Evolutionary conservation across 2,888 invertebrate species (phyloP), one percentile per base, ranked within the genome.

Genomic region (Drosophila eohydei): DNA sequence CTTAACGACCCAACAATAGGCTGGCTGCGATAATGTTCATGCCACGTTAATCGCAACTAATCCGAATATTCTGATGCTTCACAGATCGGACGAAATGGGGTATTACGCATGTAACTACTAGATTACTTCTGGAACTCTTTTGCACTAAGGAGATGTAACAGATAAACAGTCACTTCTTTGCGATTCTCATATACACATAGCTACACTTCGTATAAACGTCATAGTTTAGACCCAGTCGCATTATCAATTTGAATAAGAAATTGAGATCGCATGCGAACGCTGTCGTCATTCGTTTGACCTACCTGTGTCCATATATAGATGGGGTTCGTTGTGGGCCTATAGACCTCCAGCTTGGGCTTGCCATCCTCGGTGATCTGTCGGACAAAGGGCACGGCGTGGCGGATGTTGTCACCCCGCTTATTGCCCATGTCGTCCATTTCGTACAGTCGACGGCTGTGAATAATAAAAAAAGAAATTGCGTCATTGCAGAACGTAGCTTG

Each of bases 361-460:
- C 93, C 94, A 81, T 95, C 95, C 72, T 93, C 93, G 70, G 95
- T 95, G 66, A 95, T 92, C 91, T 95, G 95, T 81, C 95, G 93
- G 0, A 95, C 94, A 81, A 94, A 95, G 36, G 95, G 95, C 76
- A 95, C 93, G n/a, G 94, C 94, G 86, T 94, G 94, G 28, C 95
- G 93, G 65, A 95, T 90, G 88, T 95, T 95, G 83, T 94, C 95
- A 60, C 94, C 94, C 79, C 94, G 94, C 36, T 94, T 94, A 77
- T 89, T 90, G 54, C 93, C 92, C 90, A 94, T 95, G 59, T 94
- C 95, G 91, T 95, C 95, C 95, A 95, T 95, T 92, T 95, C 95
- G 94, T 94, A 93, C 57, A 92, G 80, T 55, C 93, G 91, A 52
- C 91, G 91, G 65, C 93, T 93, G 76, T 3, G 9, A 28, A 21